A percentile compares a stretch with the other conserved stretches of the same genome.
phyloP scores from a whole-genome alignment of 30 jellyfish, hydroid and myxozoan species.

The Aurelia aurita region DNA sequence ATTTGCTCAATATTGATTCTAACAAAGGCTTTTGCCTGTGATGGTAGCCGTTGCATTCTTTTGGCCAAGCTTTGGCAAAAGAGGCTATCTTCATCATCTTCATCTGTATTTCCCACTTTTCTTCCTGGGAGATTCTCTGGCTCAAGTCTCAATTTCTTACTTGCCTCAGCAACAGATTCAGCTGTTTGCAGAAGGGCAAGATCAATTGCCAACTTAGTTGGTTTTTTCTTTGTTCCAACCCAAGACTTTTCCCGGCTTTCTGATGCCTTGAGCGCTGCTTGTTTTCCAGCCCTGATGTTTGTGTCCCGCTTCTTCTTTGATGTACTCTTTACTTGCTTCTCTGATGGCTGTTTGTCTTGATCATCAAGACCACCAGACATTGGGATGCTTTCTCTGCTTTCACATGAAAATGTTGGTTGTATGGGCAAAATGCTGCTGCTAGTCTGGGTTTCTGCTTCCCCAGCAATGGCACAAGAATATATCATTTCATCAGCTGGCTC shows the following conservation, averaged over 20 bases:
- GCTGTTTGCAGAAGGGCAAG: constrained; percentile 39
- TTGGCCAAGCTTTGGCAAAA: constrained; percentile 39
- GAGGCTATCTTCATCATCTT: constrained; percentile 21
- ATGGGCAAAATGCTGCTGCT: constrained; percentile 8
- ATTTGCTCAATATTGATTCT: constrained; percentile 25
- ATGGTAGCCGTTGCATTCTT: constrained; percentile 23
- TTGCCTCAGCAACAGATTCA: constrained; percentile 26
- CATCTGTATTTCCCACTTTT: not conserved
- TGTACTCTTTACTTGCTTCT: too few relatives aligned
- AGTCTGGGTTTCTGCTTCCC: not conserved
- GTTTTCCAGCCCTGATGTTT: too few relatives aligned
- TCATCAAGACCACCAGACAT: not conserved
- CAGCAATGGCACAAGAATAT: too few relatives aligned
- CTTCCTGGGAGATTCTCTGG: constrained; percentile 3
- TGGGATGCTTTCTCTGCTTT: constrained; percentile 1
- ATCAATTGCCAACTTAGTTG: constrained; percentile 7
- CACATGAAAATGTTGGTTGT: not conserved
- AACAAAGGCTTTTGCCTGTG: constrained; percentile 22
- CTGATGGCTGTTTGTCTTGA: too few relatives aligned
- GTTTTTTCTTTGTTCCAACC: not conserved
- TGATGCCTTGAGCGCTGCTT: too few relatives aligned
- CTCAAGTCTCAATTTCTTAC: constrained; percentile 24
- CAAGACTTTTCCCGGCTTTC: too few relatives aligned
- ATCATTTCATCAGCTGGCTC: too few relatives aligned
- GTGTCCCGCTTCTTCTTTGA: too few relatives aligned